These are phyloP conservation scores for Aphaenogaster ashmeadi DNA, from an alignment of 1,140 invertebrate genomes.

Conservation along the genomic window DNA sequence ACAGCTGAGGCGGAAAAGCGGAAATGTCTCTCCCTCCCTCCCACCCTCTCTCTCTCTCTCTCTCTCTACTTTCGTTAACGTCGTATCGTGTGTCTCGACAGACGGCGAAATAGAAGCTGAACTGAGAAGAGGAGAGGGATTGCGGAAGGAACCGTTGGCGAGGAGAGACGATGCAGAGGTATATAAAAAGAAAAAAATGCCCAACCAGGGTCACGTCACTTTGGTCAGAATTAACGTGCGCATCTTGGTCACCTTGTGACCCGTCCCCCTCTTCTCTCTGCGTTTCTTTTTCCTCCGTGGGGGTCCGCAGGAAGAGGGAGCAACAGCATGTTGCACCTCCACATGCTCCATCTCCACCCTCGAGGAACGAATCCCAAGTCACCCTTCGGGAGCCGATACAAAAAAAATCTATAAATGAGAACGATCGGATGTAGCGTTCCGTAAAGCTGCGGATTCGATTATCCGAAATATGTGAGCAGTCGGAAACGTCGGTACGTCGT, in stretches of 20 bases:
- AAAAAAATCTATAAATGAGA: slow-evolving; percentile 80
- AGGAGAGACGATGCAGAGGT: background rate
- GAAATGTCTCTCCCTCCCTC: slow-evolving; percentile 73
- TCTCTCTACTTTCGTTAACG: slow-evolving; percentile 36
- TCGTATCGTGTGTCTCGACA: slow-evolving; percentile 76
- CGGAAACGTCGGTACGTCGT: background rate
- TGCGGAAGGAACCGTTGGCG: slow-evolving; percentile 45
- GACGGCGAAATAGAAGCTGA: slow-evolving; percentile 33
- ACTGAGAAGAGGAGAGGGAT: slow-evolving; percentile 56
- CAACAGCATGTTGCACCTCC: background rate
- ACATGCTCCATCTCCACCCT: slow-evolving; percentile 61
- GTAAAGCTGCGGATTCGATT: slow-evolving; percentile 77
- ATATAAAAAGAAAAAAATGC: slow-evolving; percentile 71
- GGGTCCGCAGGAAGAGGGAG: slow-evolving; percentile 43
- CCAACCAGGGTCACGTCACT: slow-evolving; percentile 75
- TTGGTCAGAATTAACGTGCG: slow-evolving; percentile 85
- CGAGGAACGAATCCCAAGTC: slow-evolving; percentile 37
- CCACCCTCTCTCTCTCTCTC: background rate
- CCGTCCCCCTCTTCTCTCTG: slow-evolving; percentile 24
- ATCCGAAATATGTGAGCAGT: slow-evolving; percentile 14
- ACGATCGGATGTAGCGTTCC: slow-evolving; percentile 70
- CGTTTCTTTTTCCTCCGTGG: slow-evolving; percentile 19
- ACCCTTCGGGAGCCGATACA: slow-evolving; percentile 69
- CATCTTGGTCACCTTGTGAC: slow-evolving; percentile 63
- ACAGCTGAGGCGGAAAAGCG: slow-evolving; percentile 79